A percentile compares a stretch with the other conserved stretches of the same genome.
Evolutionary conservation across 2,888 invertebrate species (phyloP).

Genomic region (Andrena camellia): DNA sequence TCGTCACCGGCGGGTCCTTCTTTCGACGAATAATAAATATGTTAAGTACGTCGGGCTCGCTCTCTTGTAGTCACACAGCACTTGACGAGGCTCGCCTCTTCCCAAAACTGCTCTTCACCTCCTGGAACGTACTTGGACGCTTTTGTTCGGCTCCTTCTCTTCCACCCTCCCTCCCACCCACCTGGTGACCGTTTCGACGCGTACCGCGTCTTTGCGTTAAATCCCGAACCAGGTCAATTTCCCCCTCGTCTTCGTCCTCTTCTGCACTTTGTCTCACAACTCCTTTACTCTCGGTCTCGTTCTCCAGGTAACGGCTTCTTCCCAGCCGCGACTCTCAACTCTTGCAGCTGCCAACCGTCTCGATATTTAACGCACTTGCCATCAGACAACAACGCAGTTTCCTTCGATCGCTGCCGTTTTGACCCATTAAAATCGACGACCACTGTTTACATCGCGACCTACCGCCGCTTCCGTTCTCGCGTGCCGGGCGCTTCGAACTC

Average conservation of each 20-base stretch:
- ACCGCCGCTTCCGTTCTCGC: background rate
- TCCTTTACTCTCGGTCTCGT: background rate
- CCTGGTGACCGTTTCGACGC: background rate
- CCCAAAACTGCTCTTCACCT: slow-evolving; percentile 39
- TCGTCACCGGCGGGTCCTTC: slow-evolving; percentile 18
- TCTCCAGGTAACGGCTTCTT: background rate
- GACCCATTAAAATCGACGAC: background rate
- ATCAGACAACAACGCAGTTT: background rate
- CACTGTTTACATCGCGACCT: background rate
- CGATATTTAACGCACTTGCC: background rate
- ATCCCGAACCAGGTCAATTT: slow-evolving; percentile 13
- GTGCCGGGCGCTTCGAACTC: background rate
- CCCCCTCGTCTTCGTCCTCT: background rate
- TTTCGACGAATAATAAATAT: slow-evolving; percentile 67
- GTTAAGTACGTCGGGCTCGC: slow-evolving; percentile 50
- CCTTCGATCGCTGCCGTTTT: background rate
- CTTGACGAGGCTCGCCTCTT: slow-evolving; percentile 23
- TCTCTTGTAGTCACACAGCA: slow-evolving; percentile 4
- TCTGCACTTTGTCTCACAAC: background rate
- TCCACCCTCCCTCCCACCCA: background rate
- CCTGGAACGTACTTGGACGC: slow-evolving; percentile 18
- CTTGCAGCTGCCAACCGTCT: too few species aligned
- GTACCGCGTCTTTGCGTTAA: slow-evolving; percentile 1
- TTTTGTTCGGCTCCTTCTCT: slow-evolving; percentile 32
- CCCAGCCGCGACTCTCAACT: background rate